Conservation (phyloP, 2,888 invertebrate genomes). For the Ceratothoa steindachneri region DNA sequence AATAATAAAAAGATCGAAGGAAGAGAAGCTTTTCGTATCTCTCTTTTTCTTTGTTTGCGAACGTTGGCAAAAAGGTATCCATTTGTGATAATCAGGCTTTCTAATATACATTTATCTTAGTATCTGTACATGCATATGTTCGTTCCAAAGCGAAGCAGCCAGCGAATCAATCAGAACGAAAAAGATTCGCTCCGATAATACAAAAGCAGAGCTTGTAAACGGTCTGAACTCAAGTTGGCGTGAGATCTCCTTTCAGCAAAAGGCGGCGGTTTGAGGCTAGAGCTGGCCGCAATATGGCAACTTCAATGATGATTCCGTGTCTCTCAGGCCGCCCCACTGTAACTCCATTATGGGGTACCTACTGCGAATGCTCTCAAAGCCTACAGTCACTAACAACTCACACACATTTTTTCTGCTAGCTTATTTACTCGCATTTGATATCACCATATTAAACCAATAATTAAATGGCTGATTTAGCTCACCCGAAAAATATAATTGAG, state of each 20-base stretch:
- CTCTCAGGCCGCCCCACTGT: neutral
- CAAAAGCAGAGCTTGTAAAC: neutral
- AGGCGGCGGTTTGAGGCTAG: conserved; percentile 7
- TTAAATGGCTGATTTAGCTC: too few relatives aligned
- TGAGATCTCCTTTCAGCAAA: neutral
- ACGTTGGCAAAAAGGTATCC: too few relatives aligned
- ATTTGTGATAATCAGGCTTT: too few relatives aligned
- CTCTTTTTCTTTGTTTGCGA: too few relatives aligned
- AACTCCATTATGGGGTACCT: neutral
- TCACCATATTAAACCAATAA: too few relatives aligned
- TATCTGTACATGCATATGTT: too few relatives aligned
- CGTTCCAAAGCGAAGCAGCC: too few relatives aligned
- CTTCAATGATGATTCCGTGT: neutral
- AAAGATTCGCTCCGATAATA: conserved; percentile 1
- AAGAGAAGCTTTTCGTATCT: too few relatives aligned
- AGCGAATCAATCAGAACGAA: too few relatives aligned
- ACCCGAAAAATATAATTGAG: too few relatives aligned
- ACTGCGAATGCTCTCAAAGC: neutral
- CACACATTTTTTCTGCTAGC: neutral
- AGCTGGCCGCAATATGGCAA: conserved; percentile 4
- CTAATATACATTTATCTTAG: too few relatives aligned
- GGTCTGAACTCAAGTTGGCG: conserved; percentile 1
- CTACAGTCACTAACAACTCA: neutral
- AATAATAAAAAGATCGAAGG: too few relatives aligned
- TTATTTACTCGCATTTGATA: neutral